These are phyloP conservation scores for Prolemur simus DNA, from an alignment of 2,113 vertebrate genomes.

Conservation along the genomic window DNA sequence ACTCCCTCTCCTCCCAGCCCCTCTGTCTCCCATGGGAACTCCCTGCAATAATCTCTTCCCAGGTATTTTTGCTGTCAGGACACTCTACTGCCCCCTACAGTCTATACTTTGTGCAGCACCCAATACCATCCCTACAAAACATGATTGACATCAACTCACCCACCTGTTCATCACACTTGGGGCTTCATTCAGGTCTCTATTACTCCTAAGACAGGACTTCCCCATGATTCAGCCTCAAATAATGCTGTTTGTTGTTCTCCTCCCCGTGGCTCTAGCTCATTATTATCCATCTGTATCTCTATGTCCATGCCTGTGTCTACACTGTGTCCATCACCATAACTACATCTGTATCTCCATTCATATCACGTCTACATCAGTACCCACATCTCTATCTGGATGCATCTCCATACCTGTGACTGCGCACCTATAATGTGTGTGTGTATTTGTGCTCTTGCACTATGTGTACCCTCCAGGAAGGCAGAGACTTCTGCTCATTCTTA, in stretches of 20 bases:
- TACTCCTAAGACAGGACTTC: not conserved
- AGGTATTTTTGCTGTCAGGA: fast-evolving
- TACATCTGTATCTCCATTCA: not conserved
- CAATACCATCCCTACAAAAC: fast-evolving
- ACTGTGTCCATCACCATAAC: not conserved
- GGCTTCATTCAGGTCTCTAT: not conserved
- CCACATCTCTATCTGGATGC: not conserved
- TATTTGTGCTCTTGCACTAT: not conserved
- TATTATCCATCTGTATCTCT: not conserved
- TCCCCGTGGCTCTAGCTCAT: not conserved
- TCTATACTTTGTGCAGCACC: not conserved
- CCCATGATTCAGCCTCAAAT: fast-evolving
- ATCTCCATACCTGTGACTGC: too few relatives aligned
- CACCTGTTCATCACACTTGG: fast-evolving
- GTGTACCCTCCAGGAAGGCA: too few relatives aligned
- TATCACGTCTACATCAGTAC: fast-evolving
- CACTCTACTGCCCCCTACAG: not conserved
- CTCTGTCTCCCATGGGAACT: fast-evolving
- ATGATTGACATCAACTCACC: not conserved
- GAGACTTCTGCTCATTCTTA: not conserved
- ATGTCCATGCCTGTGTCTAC: not conserved
- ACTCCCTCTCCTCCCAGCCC: fast-evolving
- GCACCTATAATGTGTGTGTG: not conserved
- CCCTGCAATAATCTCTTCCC: fast-evolving
- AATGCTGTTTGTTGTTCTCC: not conserved